These are phyloP conservation scores for Maniola jurtina DNA, from an alignment of 1,140 invertebrate species.

Conservation along the genomic window DNA sequence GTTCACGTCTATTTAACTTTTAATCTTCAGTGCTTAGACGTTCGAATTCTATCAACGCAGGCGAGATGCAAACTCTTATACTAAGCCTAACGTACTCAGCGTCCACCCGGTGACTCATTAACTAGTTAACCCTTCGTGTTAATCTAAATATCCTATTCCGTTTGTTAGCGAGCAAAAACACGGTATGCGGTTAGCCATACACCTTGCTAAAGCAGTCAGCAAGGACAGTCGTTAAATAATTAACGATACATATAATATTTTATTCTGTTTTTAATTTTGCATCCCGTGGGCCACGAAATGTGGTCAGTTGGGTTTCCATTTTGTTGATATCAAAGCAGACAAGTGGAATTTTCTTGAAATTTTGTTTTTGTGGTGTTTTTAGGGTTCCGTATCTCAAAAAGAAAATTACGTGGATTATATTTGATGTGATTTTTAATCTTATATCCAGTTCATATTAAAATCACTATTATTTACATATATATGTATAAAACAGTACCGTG, in stretches of 20 bases:
- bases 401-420: too few species aligned
- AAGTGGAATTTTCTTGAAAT: too few species aligned
- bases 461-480: too few species aligned
- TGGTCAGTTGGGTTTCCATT: not conserved
- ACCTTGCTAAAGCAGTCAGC: slow-evolving; percentile 30
- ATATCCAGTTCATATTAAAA: too few species aligned
- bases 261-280: slow-evolving; percentile 70
- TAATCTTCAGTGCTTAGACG: too few species aligned
- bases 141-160: slow-evolving; percentile 69
- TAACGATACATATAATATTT: slow-evolving; percentile 64
- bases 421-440: too few species aligned
- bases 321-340: not conserved
- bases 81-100: slow-evolving; percentile 6
- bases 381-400: too few species aligned
- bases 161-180: slow-evolving; percentile 61
- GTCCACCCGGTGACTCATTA: slow-evolving; percentile 35
- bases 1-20: too few species aligned
- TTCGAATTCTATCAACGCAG: too few species aligned
- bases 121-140: slow-evolving; percentile 49
- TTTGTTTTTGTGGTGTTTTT: too few species aligned
- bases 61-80: too few species aligned
- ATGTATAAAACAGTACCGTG: too few species aligned
- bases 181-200: slow-evolving; percentile 46
- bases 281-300: slow-evolving; percentile 15
- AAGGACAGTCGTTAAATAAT: slow-evolving; percentile 64